These are phyloP conservation scores for Sarcophaga peregrina DNA, from an alignment of 1,140 invertebrate genomes.

Conservation along the genomic window DNA sequence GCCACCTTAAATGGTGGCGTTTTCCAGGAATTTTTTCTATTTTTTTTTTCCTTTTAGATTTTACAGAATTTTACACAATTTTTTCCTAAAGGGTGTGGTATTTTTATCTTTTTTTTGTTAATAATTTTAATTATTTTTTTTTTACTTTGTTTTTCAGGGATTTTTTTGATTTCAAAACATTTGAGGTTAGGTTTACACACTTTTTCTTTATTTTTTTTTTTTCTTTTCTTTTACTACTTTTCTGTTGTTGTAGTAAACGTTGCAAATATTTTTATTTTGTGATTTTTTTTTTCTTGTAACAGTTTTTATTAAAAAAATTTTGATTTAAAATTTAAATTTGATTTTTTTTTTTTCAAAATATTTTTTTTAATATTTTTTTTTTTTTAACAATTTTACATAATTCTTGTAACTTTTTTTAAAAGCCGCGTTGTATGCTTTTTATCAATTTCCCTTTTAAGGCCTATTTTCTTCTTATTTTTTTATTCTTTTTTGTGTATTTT, in stretches of 20 bases:
- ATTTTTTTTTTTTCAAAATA: not conserved
- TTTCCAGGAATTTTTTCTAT: not conserved
- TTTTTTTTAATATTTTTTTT: not conserved
- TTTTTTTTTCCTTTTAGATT: not conserved
- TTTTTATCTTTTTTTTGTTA: not conserved
- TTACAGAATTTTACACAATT: not conserved
- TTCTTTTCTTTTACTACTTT: not conserved
- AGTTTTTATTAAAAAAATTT: not conserved
- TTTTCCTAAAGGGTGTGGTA: not conserved
- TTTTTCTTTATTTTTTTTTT: not conserved
- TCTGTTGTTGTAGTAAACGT: not conserved
- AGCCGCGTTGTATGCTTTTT: constrained; percentile 28
- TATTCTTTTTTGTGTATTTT: constrained; percentile 6
- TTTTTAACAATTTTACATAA: constrained; percentile 31
- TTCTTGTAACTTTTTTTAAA: constrained; percentile 10
- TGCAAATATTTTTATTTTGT: not conserved
- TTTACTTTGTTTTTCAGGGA: not conserved
- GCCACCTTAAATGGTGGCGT: constrained; percentile 41
- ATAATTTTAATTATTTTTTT: not conserved
- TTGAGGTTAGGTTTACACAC: constrained; percentile 30
- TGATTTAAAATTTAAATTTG: not conserved
- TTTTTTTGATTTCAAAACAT: not conserved
- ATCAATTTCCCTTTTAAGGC: constrained; percentile 1
- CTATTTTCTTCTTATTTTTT: not conserved
- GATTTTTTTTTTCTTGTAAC: not conserved